Conservation (phyloP, 2,888 invertebrate genomes). For the Plagiodera versicolora region DNA sequence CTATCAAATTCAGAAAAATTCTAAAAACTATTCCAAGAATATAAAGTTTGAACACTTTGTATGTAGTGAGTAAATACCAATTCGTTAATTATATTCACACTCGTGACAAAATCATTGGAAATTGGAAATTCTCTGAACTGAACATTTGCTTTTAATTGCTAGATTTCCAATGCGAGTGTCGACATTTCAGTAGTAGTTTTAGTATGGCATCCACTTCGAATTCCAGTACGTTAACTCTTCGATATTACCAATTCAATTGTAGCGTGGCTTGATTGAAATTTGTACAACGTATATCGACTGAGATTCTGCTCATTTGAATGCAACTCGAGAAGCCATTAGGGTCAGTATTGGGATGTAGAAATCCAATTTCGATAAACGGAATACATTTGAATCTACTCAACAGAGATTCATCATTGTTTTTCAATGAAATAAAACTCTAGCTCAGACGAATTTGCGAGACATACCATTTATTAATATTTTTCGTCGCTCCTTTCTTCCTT, state of each 20-base stretch:
- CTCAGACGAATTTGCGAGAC: too few relatives aligned
- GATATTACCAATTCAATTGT: conserved; percentile 4
- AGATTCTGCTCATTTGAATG: conserved; percentile 15
- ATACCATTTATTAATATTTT: too few relatives aligned
- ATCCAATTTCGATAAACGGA: conserved; percentile 11
- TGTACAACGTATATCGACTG: conserved; percentile 15
- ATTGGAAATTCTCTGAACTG: neutral
- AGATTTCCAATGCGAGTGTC: neutral
- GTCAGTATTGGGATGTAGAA: conserved; percentile 13
- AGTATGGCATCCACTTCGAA: neutral
- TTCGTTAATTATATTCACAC: neutral
- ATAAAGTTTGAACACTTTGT: too few relatives aligned
- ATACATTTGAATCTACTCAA: conserved; percentile 2
- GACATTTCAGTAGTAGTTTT: neutral
- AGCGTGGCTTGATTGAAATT: conserved; percentile 19
- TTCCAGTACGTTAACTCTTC: conserved; percentile 1
- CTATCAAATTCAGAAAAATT: too few relatives aligned
- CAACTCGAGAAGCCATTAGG: conserved; percentile 13
- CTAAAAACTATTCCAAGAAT: too few relatives aligned
- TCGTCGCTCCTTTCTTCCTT: too few relatives aligned
- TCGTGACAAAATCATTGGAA: neutral
- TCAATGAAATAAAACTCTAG: neutral
- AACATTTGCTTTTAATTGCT: neutral
- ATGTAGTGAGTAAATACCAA: neutral
- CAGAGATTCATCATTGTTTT: neutral